Base-by-base conservation (phyloP, 1,140 invertebrate species). In the Heliconius himera region DNA sequence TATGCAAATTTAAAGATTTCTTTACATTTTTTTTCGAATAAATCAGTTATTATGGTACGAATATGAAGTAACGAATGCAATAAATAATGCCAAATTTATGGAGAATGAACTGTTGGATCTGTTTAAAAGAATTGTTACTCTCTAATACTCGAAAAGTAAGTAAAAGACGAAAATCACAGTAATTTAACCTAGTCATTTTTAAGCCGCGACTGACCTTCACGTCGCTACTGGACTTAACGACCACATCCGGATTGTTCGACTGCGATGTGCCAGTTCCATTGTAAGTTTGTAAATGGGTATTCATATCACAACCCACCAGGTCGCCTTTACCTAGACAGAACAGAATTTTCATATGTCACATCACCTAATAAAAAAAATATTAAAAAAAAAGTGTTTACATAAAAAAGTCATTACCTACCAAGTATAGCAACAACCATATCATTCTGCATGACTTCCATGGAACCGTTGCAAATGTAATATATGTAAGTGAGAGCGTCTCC, bases 371-470 rank as follows among this genome's bases (percentile, higher is more conserved):
- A n/a, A 13, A 60, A 22, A 29, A 29, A 29, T 0, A 6, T 13
- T 4, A 2, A 3, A 1, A n/a, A n/a, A n/a, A 29, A 26, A 1
- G 26, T 26, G 29, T 29, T 29, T 29, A 66, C 26, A 29, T 13
- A 26, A 13, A 66, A 66, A 66, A 5, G 0, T 60, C n/a, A 66
- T 41, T 22, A 79, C 87, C 96, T 95, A 99, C 99, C 99, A 87
- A 99, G 95, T 89, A 99, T 99, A 71, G 99, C 99, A 26, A 99
- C 99, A 72, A 99, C 99, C 97, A 99, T 99, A 81, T 98, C 98
- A 90, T 99, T 98, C 92, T 99, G 99, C 80, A 99, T 97, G 54
- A 99, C 99, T 95, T 99, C 99, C 97, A 99, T 99, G 8, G 98
- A 99, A 6, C 99, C 99, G 86, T 99, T 99, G 92, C 98, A 99